These are phyloP conservation scores for Etheostoma spectabile DNA, from an alignment of 2,113 vertebrate species.

Conservation along the genomic window DNA sequence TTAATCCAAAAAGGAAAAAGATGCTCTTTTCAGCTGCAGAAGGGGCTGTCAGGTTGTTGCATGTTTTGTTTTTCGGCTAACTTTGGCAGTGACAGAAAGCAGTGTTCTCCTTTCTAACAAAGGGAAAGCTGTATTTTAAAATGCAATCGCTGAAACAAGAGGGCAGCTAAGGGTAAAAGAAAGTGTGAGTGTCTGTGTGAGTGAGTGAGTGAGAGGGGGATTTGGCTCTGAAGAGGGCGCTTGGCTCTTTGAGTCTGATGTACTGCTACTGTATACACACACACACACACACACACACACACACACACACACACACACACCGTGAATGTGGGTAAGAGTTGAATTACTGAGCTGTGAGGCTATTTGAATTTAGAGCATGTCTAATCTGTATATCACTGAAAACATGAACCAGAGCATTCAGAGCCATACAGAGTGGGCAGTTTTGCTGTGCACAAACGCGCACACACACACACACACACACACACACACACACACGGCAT, in stretches of 20 bases:
- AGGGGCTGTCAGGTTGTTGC: slow-evolving; percentile 56
- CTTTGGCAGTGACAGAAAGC: slow-evolving; percentile 40
- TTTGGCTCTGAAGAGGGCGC: neutral
- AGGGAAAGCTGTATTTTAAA: slow-evolving; percentile 47
- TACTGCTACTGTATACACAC: slow-evolving; percentile 35
- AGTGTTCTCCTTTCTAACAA: slow-evolving; percentile 43
- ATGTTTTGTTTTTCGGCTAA: slow-evolving; percentile 50
- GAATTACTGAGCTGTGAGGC: slow-evolving; percentile 49
- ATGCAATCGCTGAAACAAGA: slow-evolving; percentile 45
- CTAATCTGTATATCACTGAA: slow-evolving; percentile 60
- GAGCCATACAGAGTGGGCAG: slow-evolving; percentile 39
- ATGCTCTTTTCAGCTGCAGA: slow-evolving; percentile 46
- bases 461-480: neutral
- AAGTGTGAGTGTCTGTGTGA: slow-evolving; percentile 31
- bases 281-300: neutral
- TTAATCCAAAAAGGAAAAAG: slow-evolving; percentile 48
- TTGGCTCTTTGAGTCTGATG: slow-evolving; percentile 34
- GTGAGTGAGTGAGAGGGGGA: slow-evolving; percentile 28
- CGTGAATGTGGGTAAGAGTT: slow-evolving; percentile 16
- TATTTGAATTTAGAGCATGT: slow-evolving; percentile 64
- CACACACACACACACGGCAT: neutral
- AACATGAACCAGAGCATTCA: slow-evolving; percentile 43
- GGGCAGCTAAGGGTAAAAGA: slow-evolving; percentile 60
- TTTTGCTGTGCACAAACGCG: slow-evolving; percentile 16
- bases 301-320: neutral